Evolutionary conservation across 2,888 invertebrate species (phyloP), one percentile per base, ranked within the genome.

Genomic region (Thera britannica): DNA sequence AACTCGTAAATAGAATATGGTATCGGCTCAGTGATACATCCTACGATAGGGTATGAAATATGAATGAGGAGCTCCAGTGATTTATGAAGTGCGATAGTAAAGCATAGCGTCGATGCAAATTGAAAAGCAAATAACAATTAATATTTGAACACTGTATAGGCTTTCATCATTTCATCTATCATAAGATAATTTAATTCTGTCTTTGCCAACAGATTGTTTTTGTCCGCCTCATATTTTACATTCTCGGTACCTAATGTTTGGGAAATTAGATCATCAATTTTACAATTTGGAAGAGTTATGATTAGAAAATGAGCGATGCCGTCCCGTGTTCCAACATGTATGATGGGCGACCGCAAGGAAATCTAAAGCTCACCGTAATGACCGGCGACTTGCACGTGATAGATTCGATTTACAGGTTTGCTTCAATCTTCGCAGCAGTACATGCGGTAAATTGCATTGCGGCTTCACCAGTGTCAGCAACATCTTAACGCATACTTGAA

Each of bases 321-420:
- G 54, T 69, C 68, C 64, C 68, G 66, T 71, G 65, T 69, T 52
- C 46, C 62, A 66, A 58, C 70, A 72, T 81, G 76, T 77, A 79
- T 76, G 78, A 79, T 79, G 80, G 83, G 81, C 80, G 86, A 90
- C 90, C 91, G 86, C 90, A 90, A 87, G 87, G 84, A 87, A 83
- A 87, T 88, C 82, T 81, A 81, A 81, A 79, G 80, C 82, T 81
- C 79, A 81, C 84, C 81, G 81, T 90, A 90, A 90, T 90, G 87
- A 88, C 84, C 57, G 82, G 86, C 82, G 81, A 82, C 80, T 83
- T 79, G 87, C 86, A 89, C 90, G 88, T 90, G 89, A 90, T 90
- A 89, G 87, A 90, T 92, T 89, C 86, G 85, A 88, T 92, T 92
- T 92, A 90, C 90, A 90, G 90, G 87, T 92, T 91, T 80, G 81